Evolutionary conservation across 2,113 vertebrate genomes (phyloP).

Genomic region (Toxotes chatareus): DNA sequence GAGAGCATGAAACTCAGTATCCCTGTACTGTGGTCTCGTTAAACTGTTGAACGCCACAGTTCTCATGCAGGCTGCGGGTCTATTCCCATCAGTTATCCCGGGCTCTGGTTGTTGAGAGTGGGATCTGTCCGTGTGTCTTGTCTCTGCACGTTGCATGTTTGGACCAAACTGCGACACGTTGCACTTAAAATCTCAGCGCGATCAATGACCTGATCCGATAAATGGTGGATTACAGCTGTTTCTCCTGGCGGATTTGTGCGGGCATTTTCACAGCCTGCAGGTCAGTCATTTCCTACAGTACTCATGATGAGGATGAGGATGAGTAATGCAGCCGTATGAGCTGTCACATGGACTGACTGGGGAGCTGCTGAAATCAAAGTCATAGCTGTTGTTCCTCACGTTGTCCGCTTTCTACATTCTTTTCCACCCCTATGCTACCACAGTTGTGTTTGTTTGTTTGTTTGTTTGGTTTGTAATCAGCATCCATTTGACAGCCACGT

Average conservation of each 20-base stretch:
- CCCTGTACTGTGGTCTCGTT: background rate
- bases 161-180: background rate
- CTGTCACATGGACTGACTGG: constrained; percentile 59
- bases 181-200: background rate
- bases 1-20: constrained; percentile 38
- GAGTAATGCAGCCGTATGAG: constrained; percentile 45
- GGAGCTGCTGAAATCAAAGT: constrained; percentile 12
- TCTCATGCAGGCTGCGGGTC: background rate
- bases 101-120: background rate
- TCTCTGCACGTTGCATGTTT: background rate
- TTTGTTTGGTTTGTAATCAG: background rate
- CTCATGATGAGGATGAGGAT: constrained; percentile 20
- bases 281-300: background rate
- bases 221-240: background rate
- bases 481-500: background rate
- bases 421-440: background rate
- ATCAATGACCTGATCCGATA: constrained; percentile 1
- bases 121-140: too few relatives aligned
- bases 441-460: background rate
- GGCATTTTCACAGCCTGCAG: constrained; percentile 7
- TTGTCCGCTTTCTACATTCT: background rate
- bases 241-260: too few relatives aligned
- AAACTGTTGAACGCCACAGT: constrained; percentile 52
- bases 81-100: too few relatives aligned
- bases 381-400: background rate